Percentiles rank a stretch among this genome's conserved stretches.
These are phyloP conservation scores for Caenorhabditis sp. DNA, from an alignment of 2,888 invertebrate species.

Conservation along the genomic window DNA sequence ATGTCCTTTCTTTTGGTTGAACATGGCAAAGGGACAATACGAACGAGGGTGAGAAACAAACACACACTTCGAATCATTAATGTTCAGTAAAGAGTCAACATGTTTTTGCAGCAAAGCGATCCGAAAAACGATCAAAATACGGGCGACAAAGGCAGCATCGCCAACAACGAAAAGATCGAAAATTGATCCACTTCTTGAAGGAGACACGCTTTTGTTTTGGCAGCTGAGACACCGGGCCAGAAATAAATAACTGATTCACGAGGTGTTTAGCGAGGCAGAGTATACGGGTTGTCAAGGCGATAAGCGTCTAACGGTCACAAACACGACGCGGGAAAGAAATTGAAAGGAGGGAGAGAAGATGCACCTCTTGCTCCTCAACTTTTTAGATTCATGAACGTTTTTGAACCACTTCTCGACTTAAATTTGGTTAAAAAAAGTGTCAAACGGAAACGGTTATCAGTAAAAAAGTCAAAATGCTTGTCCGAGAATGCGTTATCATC, in stretches of 20 bases:
- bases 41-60: background rate
- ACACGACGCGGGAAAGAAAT: background rate
- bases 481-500: too few relatives aligned
- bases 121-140: conserved; percentile 26
- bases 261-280: background rate
- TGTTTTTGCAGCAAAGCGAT: conserved; percentile 20
- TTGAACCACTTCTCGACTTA: too few relatives aligned
- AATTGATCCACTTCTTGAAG: conserved; percentile 9
- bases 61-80: background rate
- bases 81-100: conserved; percentile 14
- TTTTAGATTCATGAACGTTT: too few relatives aligned
- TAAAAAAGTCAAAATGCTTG: background rate
- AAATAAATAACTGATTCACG: conserved; percentile 7
- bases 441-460: background rate
- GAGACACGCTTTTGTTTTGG: conserved; percentile 14
- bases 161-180: conserved; percentile 8
- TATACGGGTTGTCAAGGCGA: conserved; percentile 7
- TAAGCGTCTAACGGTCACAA: background rate
- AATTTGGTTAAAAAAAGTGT: too few relatives aligned
- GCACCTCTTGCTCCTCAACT: too few relatives aligned
- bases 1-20: background rate
- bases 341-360: background rate
- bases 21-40: background rate
- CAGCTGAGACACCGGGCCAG: background rate
- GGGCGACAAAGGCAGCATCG: background rate